Percentiles rank a stretch among this genome's conserved stretches.
Conservation (phyloP, 2,113 vertebrate species). For the Cyanistes caeruleus region DNA sequence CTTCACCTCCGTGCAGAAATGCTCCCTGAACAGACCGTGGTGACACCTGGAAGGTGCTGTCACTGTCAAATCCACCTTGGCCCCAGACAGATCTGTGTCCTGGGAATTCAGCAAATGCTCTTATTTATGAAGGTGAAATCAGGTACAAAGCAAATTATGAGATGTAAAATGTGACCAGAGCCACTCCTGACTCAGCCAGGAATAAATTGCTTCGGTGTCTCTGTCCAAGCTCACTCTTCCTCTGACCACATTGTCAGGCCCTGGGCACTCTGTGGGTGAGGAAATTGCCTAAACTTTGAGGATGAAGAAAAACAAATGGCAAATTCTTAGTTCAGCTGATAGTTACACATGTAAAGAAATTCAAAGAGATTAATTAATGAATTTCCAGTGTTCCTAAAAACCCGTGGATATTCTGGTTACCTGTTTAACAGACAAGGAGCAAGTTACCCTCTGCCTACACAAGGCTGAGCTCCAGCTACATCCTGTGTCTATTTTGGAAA, state of each 20-base stretch:
- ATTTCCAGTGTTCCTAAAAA: neutral
- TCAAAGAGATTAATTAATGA: neutral
- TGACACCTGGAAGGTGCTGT: neutral
- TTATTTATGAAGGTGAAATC: neutral
- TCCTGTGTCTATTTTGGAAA: conserved; percentile 22
- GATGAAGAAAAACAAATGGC: neutral
- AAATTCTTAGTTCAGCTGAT: neutral
- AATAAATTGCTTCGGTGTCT: neutral
- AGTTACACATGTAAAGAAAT: neutral
- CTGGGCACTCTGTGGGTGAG: neutral
- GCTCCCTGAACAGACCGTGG: neutral
- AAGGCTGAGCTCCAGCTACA: neutral
- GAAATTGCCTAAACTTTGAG: neutral
- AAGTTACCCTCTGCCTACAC: neutral
- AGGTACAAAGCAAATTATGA: neutral
- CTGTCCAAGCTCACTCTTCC: neutral
- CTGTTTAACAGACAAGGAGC: neutral
- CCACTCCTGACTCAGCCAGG: neutral
- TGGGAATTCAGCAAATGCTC: neutral
- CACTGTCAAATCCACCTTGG: neutral
- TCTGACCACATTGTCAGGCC: fast-evolving
- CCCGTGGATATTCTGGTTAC: neutral
- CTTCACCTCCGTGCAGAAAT: neutral
- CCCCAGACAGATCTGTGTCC: neutral
- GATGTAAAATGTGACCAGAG: neutral